Evolutionary conservation across 2,888 invertebrate species (phyloP).

Genomic region (Meteorus cinctellus): DNA sequence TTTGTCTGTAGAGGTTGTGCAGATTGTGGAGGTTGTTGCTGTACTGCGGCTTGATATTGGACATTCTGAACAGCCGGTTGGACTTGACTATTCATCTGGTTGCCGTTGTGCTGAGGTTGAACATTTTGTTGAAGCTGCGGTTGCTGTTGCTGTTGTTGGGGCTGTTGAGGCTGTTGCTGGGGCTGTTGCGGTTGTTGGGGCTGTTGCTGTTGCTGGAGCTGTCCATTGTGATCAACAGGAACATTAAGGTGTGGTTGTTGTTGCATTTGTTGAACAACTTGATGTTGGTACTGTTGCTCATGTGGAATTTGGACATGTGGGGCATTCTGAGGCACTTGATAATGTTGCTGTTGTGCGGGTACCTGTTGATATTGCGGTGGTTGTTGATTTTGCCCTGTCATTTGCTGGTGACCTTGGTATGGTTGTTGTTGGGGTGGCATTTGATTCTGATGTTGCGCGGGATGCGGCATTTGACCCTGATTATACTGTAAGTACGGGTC

Average conservation of each 20-base stretch:
- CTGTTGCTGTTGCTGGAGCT: conserved; percentile 55
- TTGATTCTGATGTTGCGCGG: conserved; percentile 50
- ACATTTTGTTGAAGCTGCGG: conserved; percentile 49
- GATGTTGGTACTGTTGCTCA: conserved; percentile 56
- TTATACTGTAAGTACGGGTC: conserved; percentile 56
- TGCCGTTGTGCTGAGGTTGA: conserved; percentile 55
- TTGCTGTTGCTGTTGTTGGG: conserved; percentile 54
- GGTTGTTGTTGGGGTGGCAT: conserved; percentile 51
- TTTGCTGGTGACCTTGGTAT: too few relatives aligned
- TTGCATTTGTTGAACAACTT: conserved; percentile 58
- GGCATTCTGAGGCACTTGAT: conserved; percentile 47
- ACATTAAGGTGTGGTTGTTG: conserved; percentile 46
- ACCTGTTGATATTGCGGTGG: conserved; percentile 50
- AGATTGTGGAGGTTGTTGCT: conserved; percentile 53
- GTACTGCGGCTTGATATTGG: conserved; percentile 54
- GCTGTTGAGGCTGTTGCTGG: conserved; percentile 48
- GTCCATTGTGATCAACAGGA: conserved; percentile 31
- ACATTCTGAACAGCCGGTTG: conserved; percentile 44
- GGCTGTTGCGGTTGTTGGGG: conserved; percentile 54
- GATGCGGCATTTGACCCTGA: conserved; percentile 53
- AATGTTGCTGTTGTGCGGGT: conserved; percentile 41
- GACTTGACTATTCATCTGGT: conserved; percentile 51
- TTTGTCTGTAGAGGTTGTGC: neutral
- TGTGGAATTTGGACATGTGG: conserved; percentile 53
- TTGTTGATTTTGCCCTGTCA: conserved; percentile 43